Evolutionary conservation across 2,113 vertebrate species (phyloP).

Genomic region (Bolborhynchus lineola): DNA sequence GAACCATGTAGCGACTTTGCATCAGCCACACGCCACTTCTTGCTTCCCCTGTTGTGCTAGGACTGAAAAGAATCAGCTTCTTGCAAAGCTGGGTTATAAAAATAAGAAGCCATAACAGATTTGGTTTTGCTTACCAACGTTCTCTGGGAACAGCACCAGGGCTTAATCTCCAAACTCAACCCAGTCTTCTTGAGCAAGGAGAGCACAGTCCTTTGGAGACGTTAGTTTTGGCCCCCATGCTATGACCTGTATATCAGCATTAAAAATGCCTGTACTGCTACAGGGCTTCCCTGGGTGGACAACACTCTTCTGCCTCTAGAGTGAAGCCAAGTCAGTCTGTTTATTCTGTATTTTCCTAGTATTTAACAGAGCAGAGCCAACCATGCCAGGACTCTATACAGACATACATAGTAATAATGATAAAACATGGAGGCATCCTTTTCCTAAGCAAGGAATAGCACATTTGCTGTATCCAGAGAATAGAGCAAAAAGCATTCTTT

Average conservation of each 20-base stretch:
- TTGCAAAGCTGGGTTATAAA: background rate
- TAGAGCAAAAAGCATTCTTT: constrained; percentile 28
- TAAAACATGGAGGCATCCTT: background rate
- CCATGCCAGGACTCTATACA: background rate
- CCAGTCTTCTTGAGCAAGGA: background rate
- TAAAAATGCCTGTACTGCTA: background rate
- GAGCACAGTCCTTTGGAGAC: background rate
- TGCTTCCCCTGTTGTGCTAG: background rate
- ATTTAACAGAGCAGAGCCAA: background rate
- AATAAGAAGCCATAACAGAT: background rate
- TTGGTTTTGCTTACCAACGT: background rate
- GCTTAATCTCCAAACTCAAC: background rate
- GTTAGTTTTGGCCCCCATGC: background rate
- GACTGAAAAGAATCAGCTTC: background rate
- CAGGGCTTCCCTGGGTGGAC: background rate
- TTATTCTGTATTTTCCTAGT: background rate
- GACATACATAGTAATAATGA: background rate
- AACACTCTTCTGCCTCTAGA: background rate
- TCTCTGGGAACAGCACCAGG: background rate
- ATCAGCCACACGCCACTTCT: background rate
- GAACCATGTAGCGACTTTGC: background rate
- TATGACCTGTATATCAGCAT: background rate
- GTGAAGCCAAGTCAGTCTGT: background rate
- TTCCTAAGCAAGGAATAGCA: constrained; percentile 36
- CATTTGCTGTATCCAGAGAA: constrained; percentile 28